These are phyloP conservation scores for Chaetoderma sp. DNA, from an alignment of 2,888 invertebrate species.

Conservation along the genomic window DNA sequence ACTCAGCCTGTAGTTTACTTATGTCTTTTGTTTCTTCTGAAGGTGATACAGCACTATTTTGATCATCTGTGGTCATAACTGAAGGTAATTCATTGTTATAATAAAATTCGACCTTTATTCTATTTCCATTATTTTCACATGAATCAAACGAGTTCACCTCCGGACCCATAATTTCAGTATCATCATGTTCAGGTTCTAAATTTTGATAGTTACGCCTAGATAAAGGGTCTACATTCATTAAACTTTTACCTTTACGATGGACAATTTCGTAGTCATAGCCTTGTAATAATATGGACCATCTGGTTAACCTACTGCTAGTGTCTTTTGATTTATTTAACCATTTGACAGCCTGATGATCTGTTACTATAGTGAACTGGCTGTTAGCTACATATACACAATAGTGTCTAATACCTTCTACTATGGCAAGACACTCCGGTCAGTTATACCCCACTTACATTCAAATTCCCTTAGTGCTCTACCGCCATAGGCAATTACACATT, in stretches of 20 bases:
- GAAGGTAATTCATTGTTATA: neutral
- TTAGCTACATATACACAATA: slow-evolving; percentile 27
- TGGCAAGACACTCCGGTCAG: slow-evolving; percentile 30
- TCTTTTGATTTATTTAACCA: slow-evolving; percentile 20
- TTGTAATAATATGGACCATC: slow-evolving; percentile 31
- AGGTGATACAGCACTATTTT: neutral
- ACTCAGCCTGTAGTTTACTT: neutral
- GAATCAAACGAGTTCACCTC: too few species aligned
- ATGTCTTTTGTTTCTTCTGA: neutral
- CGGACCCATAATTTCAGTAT: neutral
- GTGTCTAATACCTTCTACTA: slow-evolving; percentile 31
- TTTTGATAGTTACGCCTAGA: neutral
- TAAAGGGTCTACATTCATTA: neutral
- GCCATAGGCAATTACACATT: slow-evolving; percentile 37
- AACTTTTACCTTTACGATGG: slow-evolving; percentile 14
- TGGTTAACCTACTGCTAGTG: slow-evolving; percentile 16
- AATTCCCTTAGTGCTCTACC: slow-evolving; percentile 15
- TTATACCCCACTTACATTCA: slow-evolving; percentile 23
- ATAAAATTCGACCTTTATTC: neutral
- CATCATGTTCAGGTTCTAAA: too few species aligned
- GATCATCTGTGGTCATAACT: neutral
- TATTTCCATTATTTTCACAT: too few species aligned
- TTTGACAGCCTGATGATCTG: slow-evolving; percentile 32
- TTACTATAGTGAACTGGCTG: slow-evolving; percentile 24
- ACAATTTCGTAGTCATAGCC: slow-evolving; percentile 24